These are phyloP conservation scores for Mus spicilegus DNA, from an alignment of 2,113 vertebrate genomes.

Conservation along the genomic window DNA sequence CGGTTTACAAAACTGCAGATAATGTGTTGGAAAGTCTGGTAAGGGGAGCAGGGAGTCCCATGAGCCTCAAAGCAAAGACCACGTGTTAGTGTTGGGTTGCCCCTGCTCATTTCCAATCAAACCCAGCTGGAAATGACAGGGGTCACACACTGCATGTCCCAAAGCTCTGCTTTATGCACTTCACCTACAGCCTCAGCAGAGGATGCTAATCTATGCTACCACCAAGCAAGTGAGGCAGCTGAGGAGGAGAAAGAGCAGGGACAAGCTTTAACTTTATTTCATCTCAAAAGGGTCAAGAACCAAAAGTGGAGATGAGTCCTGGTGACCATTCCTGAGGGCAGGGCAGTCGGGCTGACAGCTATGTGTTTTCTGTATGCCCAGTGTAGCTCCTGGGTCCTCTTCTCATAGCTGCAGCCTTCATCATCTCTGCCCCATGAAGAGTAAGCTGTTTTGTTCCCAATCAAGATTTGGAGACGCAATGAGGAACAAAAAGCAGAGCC, in stretches of 20 bases:
- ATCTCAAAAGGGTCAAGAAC: neutral
- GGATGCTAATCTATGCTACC: neutral
- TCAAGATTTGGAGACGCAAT: neutral
- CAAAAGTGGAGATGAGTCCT: neutral
- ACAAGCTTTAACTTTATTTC: conserved; percentile 51
- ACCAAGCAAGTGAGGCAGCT: conserved; percentile 59
- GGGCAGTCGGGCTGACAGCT: neutral
- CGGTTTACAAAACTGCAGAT: neutral
- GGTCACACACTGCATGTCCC: conserved; percentile 62
- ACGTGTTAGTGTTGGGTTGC: no score
- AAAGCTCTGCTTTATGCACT: conserved; percentile 65
- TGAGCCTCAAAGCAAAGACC: neutral
- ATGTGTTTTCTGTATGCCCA: neutral
- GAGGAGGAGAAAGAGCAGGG: conserved; percentile 67
- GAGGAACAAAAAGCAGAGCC: neutral
- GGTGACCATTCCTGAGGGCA: neutral
- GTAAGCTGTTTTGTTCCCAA: neutral
- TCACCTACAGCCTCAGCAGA: neutral
- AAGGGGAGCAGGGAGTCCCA: neutral
- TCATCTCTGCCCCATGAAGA: neutral
- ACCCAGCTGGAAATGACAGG: conserved; percentile 53
- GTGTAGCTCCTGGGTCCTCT: fast-evolving
- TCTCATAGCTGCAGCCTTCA: neutral
- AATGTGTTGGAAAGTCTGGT: neutral
- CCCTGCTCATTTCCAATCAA: conserved; percentile 62